These are phyloP conservation scores for Syrista parreyssii DNA, from an alignment of 2,888 invertebrate species.

Conservation along the genomic window DNA sequence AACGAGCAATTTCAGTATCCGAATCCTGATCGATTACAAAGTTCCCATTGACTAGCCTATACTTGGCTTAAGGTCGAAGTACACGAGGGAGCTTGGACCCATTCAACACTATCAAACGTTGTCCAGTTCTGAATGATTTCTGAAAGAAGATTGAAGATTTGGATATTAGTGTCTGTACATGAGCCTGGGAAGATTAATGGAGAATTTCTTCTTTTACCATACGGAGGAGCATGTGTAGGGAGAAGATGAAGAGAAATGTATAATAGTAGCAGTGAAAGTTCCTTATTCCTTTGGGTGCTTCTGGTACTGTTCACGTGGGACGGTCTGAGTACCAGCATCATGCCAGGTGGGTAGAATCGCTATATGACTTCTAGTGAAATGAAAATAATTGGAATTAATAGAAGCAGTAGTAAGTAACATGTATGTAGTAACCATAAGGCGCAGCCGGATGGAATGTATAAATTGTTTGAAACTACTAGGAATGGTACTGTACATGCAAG, in stretches of 20 bases:
- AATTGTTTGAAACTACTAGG: background rate
- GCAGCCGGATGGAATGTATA: background rate
- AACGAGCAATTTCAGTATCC: background rate
- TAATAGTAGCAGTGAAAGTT: background rate
- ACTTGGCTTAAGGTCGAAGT: background rate
- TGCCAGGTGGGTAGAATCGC: slow-evolving; percentile 42
- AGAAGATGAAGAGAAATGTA: background rate
- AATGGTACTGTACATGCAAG: background rate
- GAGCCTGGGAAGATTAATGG: background rate
- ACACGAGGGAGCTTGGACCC: background rate
- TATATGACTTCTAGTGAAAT: background rate
- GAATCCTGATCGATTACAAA: background rate
- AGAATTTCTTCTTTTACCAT: background rate
- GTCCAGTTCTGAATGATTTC: background rate
- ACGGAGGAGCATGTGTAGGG: background rate
- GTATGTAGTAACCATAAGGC: background rate
- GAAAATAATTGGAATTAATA: background rate
- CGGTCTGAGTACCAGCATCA: slow-evolving; percentile 35
- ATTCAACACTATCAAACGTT: background rate
- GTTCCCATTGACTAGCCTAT: background rate
- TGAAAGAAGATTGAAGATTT: background rate
- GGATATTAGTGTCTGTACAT: background rate
- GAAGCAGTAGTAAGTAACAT: background rate
- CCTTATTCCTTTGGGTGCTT: background rate
- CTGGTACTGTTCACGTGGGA: slow-evolving; percentile 36